Conservation (phyloP, 2,797 vertebrate genomes). For the Eutrigla gurnardus region DNA sequence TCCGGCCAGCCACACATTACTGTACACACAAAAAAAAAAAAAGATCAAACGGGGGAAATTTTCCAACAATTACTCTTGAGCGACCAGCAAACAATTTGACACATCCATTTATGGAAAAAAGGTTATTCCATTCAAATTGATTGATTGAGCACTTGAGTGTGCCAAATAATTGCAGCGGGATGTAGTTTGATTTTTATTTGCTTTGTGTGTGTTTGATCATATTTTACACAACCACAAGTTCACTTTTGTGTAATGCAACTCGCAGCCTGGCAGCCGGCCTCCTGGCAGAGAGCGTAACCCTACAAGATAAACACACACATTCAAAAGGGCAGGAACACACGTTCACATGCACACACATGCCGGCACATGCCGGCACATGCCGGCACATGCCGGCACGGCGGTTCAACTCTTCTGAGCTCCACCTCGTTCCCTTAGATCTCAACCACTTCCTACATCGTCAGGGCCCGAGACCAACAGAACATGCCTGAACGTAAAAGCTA, state of each 20-base stretch:
- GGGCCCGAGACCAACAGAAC: background rate
- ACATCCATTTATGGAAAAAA: background rate
- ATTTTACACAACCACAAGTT: slow-evolving; percentile 10
- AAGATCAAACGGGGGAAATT: background rate
- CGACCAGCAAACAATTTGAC: no score
- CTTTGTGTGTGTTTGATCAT: slow-evolving; percentile 21
- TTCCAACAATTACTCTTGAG: background rate
- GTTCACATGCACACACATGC: background rate
- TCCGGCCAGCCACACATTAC: background rate
- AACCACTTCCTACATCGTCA: background rate
- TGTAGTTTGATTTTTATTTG: background rate
- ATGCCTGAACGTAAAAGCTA: background rate
- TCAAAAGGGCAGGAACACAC: background rate
- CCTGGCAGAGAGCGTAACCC: background rate
- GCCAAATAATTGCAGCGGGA: background rate
- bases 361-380: no score
- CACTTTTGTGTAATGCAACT: slow-evolving; percentile 7
- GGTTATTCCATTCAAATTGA: background rate
- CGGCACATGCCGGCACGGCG: background rate
- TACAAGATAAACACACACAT: slow-evolving; percentile 1
- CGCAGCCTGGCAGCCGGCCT: slow-evolving; percentile 13
- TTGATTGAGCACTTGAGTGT: background rate
- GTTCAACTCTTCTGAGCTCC: background rate
- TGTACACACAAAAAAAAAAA: background rate
- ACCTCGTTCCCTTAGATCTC: background rate